phyloP scores from a whole-genome alignment of 2,113 vertebrate species.

The Coracopsis vasa region DNA sequence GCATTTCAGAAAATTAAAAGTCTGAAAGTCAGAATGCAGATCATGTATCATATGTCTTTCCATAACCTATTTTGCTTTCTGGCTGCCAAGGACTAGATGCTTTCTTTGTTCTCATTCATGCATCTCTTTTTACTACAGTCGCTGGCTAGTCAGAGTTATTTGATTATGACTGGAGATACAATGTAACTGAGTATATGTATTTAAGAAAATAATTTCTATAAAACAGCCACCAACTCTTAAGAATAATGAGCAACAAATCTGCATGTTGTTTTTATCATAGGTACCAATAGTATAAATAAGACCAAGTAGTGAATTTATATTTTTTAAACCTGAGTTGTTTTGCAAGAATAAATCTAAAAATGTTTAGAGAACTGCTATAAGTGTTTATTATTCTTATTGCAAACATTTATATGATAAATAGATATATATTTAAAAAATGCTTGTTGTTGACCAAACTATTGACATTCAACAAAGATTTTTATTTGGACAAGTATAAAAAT shows the following conservation, averaged over 20 bases:
- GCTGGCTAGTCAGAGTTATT: neutral
- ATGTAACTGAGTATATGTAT: neutral
- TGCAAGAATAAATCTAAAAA: neutral
- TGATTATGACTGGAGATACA: neutral
- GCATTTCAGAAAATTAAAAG: neutral
- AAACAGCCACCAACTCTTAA: neutral
- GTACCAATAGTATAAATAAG: neutral
- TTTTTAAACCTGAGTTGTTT: neutral
- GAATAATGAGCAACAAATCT: neutral
- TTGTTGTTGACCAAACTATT: neutral
- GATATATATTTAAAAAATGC: neutral
- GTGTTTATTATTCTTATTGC: neutral
- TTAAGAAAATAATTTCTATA: neutral
- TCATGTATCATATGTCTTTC: neutral
- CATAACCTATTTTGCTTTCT: neutral
- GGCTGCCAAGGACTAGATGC: accelerated
- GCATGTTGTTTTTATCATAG: neutral
- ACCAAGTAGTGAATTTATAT: neutral
- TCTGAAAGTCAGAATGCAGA: neutral
- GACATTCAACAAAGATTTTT: neutral
- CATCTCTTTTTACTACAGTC: neutral
- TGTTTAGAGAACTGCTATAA: neutral
- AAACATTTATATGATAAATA: neutral
- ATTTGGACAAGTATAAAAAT: neutral
- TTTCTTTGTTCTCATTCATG: neutral